These are phyloP conservation scores for Fistularia tabacaria DNA, from an alignment of 2,797 vertebrate species.

Conservation along the genomic window DNA sequence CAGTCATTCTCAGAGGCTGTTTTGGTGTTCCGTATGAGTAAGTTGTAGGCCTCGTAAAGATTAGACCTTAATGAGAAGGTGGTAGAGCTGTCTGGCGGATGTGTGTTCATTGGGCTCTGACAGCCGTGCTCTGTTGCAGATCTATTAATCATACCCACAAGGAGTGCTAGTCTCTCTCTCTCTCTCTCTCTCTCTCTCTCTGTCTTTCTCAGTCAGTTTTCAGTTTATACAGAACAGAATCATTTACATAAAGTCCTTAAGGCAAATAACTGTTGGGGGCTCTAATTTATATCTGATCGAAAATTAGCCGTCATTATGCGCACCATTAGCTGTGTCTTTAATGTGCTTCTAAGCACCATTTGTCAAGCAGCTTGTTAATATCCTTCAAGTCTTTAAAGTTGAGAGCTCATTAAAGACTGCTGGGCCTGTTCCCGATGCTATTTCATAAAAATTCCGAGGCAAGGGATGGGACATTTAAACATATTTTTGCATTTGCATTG, in stretches of 20 bases:
- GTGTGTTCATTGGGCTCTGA: conserved; percentile 67
- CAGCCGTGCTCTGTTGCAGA: conserved; percentile 83
- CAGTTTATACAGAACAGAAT: conserved; percentile 98
- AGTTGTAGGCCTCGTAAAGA: conserved; percentile 56
- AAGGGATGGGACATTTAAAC: conserved; percentile 62
- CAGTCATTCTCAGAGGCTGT: conserved; percentile 48
- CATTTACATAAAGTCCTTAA: conserved; percentile 99
- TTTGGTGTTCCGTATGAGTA: conserved; percentile 60
- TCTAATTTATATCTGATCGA: conserved; percentile 99
- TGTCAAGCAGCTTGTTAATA: conserved; percentile 99
- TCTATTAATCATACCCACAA: conserved; percentile 87
- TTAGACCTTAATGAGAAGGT: conserved; percentile 73
- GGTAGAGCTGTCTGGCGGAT: conserved; percentile 70
- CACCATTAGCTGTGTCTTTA: conserved; percentile 99
- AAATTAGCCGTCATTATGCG: conserved; percentile 99
- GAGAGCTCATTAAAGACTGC: conserved; percentile 99
- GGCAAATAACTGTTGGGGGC: conserved; percentile 99
- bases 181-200: conserved; percentile 36
- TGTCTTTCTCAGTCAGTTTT: conserved; percentile 73
- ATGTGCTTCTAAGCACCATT: conserved; percentile 99
- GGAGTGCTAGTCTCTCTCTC: conserved; percentile 71
- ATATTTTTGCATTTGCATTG: conserved; percentile 44
- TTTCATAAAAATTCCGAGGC: conserved; percentile 87
- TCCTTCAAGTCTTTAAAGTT: conserved; percentile 99
- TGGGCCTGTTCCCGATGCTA: conserved; percentile 90